These are phyloP conservation scores for Sander vitreus DNA, from an alignment of 2,113 vertebrate genomes.

Conservation along the genomic window DNA sequence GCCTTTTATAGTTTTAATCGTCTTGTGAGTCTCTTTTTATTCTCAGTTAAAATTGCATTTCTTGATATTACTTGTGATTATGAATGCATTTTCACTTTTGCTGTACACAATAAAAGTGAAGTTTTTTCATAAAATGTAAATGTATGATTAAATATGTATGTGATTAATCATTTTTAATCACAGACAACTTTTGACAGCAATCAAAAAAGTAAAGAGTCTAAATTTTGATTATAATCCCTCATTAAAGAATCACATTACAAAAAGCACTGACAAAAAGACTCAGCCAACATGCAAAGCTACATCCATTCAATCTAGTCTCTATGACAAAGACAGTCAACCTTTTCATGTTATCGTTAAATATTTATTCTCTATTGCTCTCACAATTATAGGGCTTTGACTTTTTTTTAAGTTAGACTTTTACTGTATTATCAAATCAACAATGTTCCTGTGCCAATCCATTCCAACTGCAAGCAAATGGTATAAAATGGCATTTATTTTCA, in stretches of 20 bases:
- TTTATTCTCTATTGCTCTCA: conserved; percentile 1
- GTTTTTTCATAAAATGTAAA: not conserved
- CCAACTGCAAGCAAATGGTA: not conserved
- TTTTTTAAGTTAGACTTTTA: not conserved
- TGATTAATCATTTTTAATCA: not conserved
- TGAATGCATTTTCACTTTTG: not conserved
- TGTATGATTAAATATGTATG: not conserved
- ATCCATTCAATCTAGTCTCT: not conserved
- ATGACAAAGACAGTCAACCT: not conserved
- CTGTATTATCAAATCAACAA: not conserved
- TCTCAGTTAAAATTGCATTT: not conserved
- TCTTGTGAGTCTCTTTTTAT: not conserved
- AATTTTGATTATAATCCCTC: not conserved
- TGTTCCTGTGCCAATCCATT: not conserved
- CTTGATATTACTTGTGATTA: not conserved
- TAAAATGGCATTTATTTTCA: not conserved
- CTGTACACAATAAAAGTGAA: not conserved
- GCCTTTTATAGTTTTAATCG: not conserved
- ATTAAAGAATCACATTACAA: not conserved
- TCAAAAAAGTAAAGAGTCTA: not conserved
- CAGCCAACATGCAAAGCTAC: not conserved
- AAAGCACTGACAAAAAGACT: not conserved
- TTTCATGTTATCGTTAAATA: conserved; percentile 33
- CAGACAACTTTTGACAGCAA: not conserved
- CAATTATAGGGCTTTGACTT: not conserved